Conservation (phyloP, 1,140 invertebrate species). For the Harpegnathos saltator region DNA sequence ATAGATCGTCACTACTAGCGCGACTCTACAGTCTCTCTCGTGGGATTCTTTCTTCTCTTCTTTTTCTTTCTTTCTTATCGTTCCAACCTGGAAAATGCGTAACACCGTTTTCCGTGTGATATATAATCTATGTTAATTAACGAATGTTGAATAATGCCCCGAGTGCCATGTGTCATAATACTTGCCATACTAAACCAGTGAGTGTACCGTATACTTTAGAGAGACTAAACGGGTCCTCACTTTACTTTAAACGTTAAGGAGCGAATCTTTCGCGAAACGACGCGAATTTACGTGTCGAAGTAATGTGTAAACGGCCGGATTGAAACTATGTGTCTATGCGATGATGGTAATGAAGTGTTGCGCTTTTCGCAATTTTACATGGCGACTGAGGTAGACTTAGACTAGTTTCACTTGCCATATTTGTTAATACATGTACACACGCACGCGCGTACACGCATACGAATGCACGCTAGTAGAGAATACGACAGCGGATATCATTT, state of each 20-base stretch:
- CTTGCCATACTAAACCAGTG: slow-evolving; percentile 70
- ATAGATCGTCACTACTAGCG: background rate
- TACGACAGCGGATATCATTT: background rate
- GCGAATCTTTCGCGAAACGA: too few species aligned
- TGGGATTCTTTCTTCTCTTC: background rate
- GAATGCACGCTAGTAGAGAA: slow-evolving; percentile 19
- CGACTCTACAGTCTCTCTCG: background rate
- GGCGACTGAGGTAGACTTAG: slow-evolving; percentile 28
- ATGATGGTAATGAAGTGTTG: background rate
- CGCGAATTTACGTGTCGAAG: too few species aligned
- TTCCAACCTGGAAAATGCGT: slow-evolving; percentile 3
- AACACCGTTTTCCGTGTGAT: slow-evolving; percentile 42
- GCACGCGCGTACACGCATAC: background rate
- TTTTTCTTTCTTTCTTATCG: background rate
- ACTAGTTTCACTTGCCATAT: slow-evolving; percentile 63
- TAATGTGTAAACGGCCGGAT: too few species aligned
- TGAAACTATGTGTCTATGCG: background rate
- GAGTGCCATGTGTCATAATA: slow-evolving; percentile 70
- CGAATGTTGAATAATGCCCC: slow-evolving; percentile 33
- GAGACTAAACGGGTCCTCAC: background rate
- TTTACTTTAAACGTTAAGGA: slow-evolving; percentile 26
- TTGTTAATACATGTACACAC: slow-evolving; percentile 21
- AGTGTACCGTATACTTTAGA: slow-evolving; percentile 42
- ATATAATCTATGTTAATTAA: slow-evolving; percentile 44
- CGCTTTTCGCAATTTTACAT: background rate